Evolutionary conservation across 2,113 vertebrate genomes (phyloP), one percentile per base, ranked within the genome.

Genomic region (Cercocebus atys): DNA sequence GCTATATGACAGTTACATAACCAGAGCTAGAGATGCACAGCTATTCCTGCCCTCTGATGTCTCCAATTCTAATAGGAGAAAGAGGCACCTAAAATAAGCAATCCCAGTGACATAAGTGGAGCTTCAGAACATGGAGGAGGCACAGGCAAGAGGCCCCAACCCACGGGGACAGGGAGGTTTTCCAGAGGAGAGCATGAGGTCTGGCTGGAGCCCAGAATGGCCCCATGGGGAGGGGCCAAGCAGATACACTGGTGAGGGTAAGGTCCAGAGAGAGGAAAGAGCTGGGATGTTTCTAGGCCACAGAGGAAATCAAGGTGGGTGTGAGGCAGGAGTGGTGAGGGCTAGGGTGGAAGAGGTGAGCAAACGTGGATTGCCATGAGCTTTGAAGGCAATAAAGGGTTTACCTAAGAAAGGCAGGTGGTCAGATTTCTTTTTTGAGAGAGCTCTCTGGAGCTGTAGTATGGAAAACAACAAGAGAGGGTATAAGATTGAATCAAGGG

Each of bases 81-180:
- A 80, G 8, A 59, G 16, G 12, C 2, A 12, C 40, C 47, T 57
- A 50, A 35, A 84, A 45, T 9, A 45, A 35, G 8, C 3, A 1
- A 59, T 75, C 84, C 22, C 30, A 20, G 43, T 9, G 3, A 72
- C 6, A 22, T 2, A 6, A 45, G n/a, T 70, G 25, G 5, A 14
- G 5, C 14, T 43, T 75, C n/a, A 52, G 64, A 76, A 64, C 11
- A 9, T 7, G 23, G 16, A 35, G 35, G 66, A 84, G 23, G 32
- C 70, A 32, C 5, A 8, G 35, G 14, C 22, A n/a, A 59, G 55
- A 35, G 52, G 8, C 20, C 32, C 20, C n/a, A 9, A 35, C 12
- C 61, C 4, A 30, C 8, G 3, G 9, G 1, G 6, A 32, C 2
- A 3, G 8, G 25, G 27, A 2, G 25, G 13, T 38, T 80, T 20